phyloP scores from a whole-genome alignment of 2,797 vertebrate genomes.

The Acrocephalus scirpaceus region DNA sequence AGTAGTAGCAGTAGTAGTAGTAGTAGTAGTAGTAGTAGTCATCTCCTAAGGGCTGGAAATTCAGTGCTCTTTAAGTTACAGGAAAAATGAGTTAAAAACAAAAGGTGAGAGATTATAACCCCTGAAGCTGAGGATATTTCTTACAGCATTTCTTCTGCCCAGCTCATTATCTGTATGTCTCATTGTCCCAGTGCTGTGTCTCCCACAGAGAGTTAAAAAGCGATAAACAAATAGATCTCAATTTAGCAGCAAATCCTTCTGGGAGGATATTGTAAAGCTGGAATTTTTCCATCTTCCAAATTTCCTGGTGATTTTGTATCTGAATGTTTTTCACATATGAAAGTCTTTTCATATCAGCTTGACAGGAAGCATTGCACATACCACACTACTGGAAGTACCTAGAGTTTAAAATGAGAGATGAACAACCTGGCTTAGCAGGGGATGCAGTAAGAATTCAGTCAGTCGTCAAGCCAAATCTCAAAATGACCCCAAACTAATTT shows the following conservation, averaged over 20 bases:
- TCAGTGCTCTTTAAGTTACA: not conserved
- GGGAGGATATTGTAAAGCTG: conserved; percentile 44
- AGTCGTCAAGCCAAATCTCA: conserved; percentile 25
- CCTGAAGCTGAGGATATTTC: not conserved
- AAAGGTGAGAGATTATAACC: not conserved
- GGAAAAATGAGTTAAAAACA: not conserved
- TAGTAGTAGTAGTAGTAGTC: not conserved
- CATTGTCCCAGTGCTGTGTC: conserved; percentile 41
- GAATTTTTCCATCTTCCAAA: conserved; percentile 39
- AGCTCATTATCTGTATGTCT: conserved; percentile 33
- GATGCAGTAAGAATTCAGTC: not conserved
- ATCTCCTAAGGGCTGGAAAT: not conserved
- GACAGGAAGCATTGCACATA: conserved; percentile 24
- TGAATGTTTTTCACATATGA: conserved; percentile 44
- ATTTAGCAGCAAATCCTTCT: conserved; percentile 42
- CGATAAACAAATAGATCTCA: conserved; percentile 53
- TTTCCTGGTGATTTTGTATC: conserved; percentile 57
- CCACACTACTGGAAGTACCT: not conserved
- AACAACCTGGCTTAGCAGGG: conserved; percentile 40
- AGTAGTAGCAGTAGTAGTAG: rapidly evolving
- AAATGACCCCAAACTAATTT: conserved; percentile 40
- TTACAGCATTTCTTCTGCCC: conserved; percentile 25
- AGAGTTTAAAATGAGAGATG: conserved; percentile 19
- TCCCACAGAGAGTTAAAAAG: conserved; percentile 43
- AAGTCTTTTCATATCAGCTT: conserved; percentile 35